A percentile compares a stretch with the other conserved stretches of the same genome.
Conservation (phyloP, 2,888 invertebrate genomes). For the Odontocolon sp. region DNA sequence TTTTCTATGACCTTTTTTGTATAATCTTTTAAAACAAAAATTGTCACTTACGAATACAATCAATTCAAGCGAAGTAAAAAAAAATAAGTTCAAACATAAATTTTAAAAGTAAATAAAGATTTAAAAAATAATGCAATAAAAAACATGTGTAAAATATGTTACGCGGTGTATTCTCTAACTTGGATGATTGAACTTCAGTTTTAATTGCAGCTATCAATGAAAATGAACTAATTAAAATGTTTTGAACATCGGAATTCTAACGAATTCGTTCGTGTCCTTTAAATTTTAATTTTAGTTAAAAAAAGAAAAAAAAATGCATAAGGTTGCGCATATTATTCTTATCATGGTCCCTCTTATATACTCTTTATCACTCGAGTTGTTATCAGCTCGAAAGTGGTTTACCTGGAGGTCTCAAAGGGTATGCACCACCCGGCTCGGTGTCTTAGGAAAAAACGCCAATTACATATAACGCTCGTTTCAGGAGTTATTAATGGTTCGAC, state of each 20-base stretch:
- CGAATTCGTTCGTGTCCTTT: no score
- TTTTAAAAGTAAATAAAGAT: no score
- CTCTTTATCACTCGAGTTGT: slow-evolving; percentile 34
- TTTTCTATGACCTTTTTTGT: no score
- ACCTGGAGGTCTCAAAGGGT: slow-evolving; percentile 23
- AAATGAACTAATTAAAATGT: no score
- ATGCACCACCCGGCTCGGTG: not conserved
- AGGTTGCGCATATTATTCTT: slow-evolving; percentile 19
- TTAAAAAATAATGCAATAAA: no score
- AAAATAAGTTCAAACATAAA: no score
- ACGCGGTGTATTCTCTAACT: not conserved
- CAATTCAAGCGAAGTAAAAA: no score
- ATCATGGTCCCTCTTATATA: slow-evolving; percentile 14
- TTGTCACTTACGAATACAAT: no score
- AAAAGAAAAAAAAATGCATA: slow-evolving; percentile 15
- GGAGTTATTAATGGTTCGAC: slow-evolving; percentile 25
- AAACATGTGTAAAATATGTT: no score
- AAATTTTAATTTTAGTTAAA: no score
- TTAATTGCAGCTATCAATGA: not conserved
- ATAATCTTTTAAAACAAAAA: no score
- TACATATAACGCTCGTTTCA: not conserved
- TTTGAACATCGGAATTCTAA: no score
- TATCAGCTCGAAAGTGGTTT: slow-evolving; percentile 19
- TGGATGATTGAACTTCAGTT: not conserved
- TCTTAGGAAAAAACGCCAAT: slow-evolving; percentile 11